These are phyloP conservation scores for Phasia obesa DNA, from an alignment of 2,888 invertebrate genomes.

Conservation along the genomic window DNA sequence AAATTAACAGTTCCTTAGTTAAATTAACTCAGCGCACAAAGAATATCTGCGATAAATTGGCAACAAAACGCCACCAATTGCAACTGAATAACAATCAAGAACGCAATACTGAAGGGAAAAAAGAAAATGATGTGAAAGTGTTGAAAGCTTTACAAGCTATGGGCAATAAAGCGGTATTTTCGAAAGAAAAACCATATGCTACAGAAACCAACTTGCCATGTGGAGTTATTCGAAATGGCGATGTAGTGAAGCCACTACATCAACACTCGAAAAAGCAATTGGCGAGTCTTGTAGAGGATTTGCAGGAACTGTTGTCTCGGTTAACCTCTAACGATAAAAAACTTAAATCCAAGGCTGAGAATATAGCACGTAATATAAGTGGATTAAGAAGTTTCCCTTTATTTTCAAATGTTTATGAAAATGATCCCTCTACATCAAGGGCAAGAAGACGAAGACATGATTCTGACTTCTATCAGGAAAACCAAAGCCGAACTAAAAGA, in stretches of 20 bases:
- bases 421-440: background rate
- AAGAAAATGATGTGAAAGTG: slow-evolving; percentile 55
- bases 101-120: slow-evolving; percentile 10
- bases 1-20: slow-evolving; percentile 1
- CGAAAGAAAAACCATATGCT: background rate
- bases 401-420: background rate
- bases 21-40: slow-evolving; percentile 54
- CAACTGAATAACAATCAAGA: slow-evolving; percentile 25
- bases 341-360: slow-evolving; percentile 67
- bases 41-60: slow-evolving; percentile 57
- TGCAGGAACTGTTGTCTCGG: slow-evolving; percentile 69
- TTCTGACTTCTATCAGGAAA: background rate
- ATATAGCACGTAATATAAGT: slow-evolving; percentile 72
- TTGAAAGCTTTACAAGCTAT: slow-evolving; percentile 26
- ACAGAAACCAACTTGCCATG: slow-evolving; percentile 6
- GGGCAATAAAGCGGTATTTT: background rate
- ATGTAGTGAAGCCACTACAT: slow-evolving; percentile 21
- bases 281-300: slow-evolving; percentile 71
- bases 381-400: slow-evolving; percentile 73
- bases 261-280: slow-evolving; percentile 63
- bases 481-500: background rate
- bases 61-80: slow-evolving; percentile 45
- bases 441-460: background rate
- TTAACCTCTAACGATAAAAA: slow-evolving; percentile 66
- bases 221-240: slow-evolving; percentile 11